Evolutionary conservation across 2,888 invertebrate genomes (phyloP), one percentile per base, ranked within the genome.

Genomic region (Drosophila pegasa): DNA sequence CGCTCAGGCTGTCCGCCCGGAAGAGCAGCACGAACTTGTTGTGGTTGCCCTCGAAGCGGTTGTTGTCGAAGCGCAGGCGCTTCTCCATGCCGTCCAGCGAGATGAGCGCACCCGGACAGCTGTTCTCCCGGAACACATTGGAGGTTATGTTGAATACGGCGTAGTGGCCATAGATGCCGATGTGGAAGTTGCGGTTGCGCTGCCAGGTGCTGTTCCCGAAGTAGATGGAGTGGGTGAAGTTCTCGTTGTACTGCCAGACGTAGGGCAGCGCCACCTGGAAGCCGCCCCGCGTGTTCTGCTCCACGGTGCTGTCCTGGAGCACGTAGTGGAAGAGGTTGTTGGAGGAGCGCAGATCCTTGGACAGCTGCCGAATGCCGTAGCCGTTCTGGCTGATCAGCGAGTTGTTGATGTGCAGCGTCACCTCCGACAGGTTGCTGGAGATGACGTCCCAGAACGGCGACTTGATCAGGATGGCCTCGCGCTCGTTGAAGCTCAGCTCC

Each of bases 261-360:
- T 98, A 98, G 0, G 99, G 99, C 37, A 99, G 92, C 12, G 95
- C 94, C 5, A 99, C 94, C 86, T 97, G 88, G 76, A 99, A 95
- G 1, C 99, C 99, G 12, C 98, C 97, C 27, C 94, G 94, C 65
- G 94, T 93, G 89, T 99, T 99, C 74, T 96, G 94, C 90, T 97
- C 97, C 70, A 99, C 94, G 0, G 96, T 95, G 66, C 96, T 96
- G 87, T 97, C 96, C 91, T 96, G 96, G 50, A 99, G 92, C 27
- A 97, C 94, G 94, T 99, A 99, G 90, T 99, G 98, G 93, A 98
- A 99, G 1, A 99, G 94, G 93, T 99, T 99, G 89, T 99, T 99
- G 0, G 99, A 98, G 71, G 98, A 96, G 78, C 98, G 95, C 81
- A 99, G 94, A 92, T 99, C 98, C 88, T 98, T 95, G 43, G 98